Evolutionary conservation across 2,797 vertebrate species (phyloP), one percentile per base, ranked within the genome.

Genomic region (Sorex maritimensis): DNA sequence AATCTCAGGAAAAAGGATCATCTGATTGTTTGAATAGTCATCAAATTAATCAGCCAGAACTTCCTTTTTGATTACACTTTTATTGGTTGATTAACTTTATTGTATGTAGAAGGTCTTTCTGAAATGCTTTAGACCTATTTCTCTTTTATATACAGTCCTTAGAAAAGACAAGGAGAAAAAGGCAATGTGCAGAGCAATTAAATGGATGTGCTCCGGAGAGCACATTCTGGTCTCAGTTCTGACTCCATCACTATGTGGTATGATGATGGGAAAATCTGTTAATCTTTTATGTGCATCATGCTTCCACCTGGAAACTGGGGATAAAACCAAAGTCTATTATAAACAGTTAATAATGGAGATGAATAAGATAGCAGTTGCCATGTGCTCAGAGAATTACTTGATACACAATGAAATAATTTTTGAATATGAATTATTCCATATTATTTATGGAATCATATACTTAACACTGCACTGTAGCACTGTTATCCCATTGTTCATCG

Each of bases 41-140:
- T 96, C 95, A 95, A 96, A 78, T 92, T 84, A 93, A 95, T 92
- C 90, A 95, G 86, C 75, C 75, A 81, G 65, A 95, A 84, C 77
- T 95, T 95, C 61, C 74, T 90, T 86, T 79, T 81, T 83, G 83
- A 73, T 92, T 95, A 67, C 55, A 8, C 38, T 92, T 93, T 90
- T 86, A 92, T 68, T 82, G 85, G 61, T 87, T 95, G 81, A 82
- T 96, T 93, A 94, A 83, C 49, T 90, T 95, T 88, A 89, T 28
- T 44, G 41, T 55, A 79, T 44, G 41, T 55, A 79, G 58, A 94
- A 67, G 23, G 75, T 90, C 41, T 95, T 95, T 94, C 69, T 74
- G 77, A 94, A 95, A 84, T 82, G 30, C 19, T 24, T 79, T 77
- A 83, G n/a, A 74, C 21, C 49, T 90, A 67, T 69, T 85, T 61